Evolutionary conservation across 1,140 invertebrate genomes (phyloP).

Genomic region (Ectropis grisescens): DNA sequence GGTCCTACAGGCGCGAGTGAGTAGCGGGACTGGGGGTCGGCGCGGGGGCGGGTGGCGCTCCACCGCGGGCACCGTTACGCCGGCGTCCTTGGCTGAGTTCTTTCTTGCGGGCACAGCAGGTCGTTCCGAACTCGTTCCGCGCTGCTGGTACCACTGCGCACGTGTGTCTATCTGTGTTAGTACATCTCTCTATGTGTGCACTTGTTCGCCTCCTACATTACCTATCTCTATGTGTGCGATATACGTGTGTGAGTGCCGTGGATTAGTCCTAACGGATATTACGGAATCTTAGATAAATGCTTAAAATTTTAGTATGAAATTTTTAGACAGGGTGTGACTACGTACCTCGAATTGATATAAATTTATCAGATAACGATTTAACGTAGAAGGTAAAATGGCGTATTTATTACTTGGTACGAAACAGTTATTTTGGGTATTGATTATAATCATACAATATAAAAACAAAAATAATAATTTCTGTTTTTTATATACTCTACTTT

Average conservation of each 20-base stretch:
- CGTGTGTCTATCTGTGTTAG: constrained; percentile 28
- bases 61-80: constrained; percentile 44
- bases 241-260: constrained; percentile 37
- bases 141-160: constrained; percentile 31
- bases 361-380: no score
- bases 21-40: not conserved
- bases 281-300: constrained; percentile 60
- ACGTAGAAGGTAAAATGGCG: no score
- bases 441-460: no score
- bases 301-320: constrained; percentile 29
- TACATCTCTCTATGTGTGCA: constrained; percentile 24
- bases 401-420: no score
- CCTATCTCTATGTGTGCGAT: constrained; percentile 9
- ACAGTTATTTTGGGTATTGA: no score
- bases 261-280: constrained; percentile 65
- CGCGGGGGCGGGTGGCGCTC: constrained; percentile 4
- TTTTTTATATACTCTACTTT: no score
- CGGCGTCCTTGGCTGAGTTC: constrained; percentile 68
- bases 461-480: no score
- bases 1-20: no score
- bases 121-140: constrained; percentile 58
- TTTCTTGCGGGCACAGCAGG: constrained; percentile 57
- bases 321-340: no score
- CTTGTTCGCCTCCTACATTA: constrained; percentile 3
- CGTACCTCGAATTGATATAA: no score